Conservation (phyloP, 1,140 invertebrate genomes). For the Nephila pilipes region DNA sequence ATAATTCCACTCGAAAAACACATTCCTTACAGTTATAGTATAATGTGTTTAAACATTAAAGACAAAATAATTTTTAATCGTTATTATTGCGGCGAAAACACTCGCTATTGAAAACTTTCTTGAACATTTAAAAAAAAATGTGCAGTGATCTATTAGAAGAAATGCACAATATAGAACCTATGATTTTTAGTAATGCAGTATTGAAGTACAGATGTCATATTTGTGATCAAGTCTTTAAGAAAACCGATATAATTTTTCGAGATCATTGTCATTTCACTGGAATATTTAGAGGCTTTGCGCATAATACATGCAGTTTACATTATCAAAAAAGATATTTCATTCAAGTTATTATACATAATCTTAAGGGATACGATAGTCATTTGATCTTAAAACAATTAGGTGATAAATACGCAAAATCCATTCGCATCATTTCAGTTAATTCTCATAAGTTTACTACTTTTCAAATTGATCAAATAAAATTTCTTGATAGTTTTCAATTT, state of each 20-base stretch:
- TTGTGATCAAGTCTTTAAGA: background rate
- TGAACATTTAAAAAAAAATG: background rate
- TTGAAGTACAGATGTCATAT: background rate
- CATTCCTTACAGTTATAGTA: background rate
- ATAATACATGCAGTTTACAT: background rate
- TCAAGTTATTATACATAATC: background rate
- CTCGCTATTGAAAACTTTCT: background rate
- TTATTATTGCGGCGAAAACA: background rate
- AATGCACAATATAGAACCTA: background rate
- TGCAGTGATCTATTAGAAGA: background rate
- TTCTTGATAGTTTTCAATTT: background rate
- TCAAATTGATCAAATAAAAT: background rate
- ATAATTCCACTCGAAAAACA: background rate
- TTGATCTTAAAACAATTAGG: background rate
- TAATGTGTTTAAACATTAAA: background rate
- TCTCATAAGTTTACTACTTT: background rate
- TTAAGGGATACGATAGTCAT: background rate
- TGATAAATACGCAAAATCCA: too few species aligned
- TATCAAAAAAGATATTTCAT: background rate
- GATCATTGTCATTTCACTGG: too few species aligned
- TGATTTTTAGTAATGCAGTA: background rate
- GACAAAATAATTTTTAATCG: background rate
- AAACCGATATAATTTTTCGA: background rate
- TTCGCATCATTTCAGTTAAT: too few species aligned
- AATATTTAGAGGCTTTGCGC: background rate